These are phyloP conservation scores for Leptura quadrifasciata DNA, from an alignment of 2,888 invertebrate genomes.

Conservation along the genomic window DNA sequence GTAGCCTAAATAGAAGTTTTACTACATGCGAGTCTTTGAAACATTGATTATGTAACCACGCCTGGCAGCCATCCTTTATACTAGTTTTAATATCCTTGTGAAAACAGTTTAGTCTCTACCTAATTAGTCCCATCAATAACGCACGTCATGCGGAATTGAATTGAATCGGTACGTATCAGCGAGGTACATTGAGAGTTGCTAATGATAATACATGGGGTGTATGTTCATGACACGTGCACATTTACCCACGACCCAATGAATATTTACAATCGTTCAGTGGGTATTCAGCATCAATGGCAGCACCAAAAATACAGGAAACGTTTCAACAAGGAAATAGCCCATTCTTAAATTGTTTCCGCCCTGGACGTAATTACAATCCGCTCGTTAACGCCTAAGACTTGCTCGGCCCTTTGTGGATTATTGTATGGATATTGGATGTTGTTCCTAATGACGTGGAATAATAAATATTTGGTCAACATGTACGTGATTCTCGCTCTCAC, in stretches of 20 bases:
- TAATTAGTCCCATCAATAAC: slow-evolving; percentile 58
- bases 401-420: slow-evolving; percentile 21
- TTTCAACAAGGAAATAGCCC: slow-evolving; percentile 53
- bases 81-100: slow-evolving; percentile 50
- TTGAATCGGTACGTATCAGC: slow-evolving; percentile 48
- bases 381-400: slow-evolving; percentile 43
- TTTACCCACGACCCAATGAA: slow-evolving; percentile 62
- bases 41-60: slow-evolving; percentile 12
- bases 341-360: slow-evolving; percentile 59
- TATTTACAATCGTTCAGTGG: slow-evolving; percentile 56
- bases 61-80: slow-evolving; percentile 31
- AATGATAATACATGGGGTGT: slow-evolving; percentile 56
- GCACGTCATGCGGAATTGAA: slow-evolving; percentile 54
- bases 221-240: slow-evolving; percentile 58
- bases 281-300: slow-evolving; percentile 42
- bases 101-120: slow-evolving; percentile 49
- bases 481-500: slow-evolving; percentile 12
- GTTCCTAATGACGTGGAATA: slow-evolving; percentile 16
- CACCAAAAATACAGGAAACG: slow-evolving; percentile 52
- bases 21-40: neutral
- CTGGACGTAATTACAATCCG: slow-evolving; percentile 48
- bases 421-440: neutral
- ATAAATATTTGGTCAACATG: slow-evolving; percentile 26
- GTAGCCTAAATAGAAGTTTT: neutral
- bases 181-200: slow-evolving; percentile 46